These are phyloP conservation scores for Onthophagus taurus DNA, from an alignment of 1,140 invertebrate species.

Conservation along the genomic window DNA sequence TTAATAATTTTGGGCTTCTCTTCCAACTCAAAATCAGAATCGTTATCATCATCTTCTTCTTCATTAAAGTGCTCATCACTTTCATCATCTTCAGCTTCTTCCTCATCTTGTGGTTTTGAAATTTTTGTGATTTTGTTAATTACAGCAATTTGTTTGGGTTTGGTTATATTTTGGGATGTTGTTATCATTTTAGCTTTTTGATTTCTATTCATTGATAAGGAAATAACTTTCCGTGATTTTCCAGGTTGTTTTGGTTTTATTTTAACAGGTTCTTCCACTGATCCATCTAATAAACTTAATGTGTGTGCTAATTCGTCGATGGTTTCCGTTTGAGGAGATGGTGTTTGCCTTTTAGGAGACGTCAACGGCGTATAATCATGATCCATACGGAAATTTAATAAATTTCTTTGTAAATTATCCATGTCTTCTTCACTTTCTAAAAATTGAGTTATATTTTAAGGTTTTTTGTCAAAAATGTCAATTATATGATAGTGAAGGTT, in stretches of 20 bases:
- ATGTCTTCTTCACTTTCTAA: slow-evolving; percentile 34
- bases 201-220: neutral
- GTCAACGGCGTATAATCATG: slow-evolving; percentile 56
- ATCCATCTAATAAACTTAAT: slow-evolving; percentile 32
- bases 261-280: slow-evolving; percentile 11
- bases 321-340: slow-evolving; percentile 15
- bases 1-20: slow-evolving; percentile 17
- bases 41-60: slow-evolving; percentile 29
- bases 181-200: slow-evolving; percentile 20
- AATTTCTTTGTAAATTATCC: slow-evolving; percentile 42
- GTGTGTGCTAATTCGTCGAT: slow-evolving; percentile 32
- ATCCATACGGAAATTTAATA: slow-evolving; percentile 50
- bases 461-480: neutral
- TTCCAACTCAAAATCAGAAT: slow-evolving; percentile 35
- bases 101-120: slow-evolving; percentile 12
- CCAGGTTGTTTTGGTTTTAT: slow-evolving; percentile 19
- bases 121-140: slow-evolving; percentile 9
- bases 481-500: neutral
- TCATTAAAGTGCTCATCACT: too few species aligned
- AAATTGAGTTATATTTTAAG: neutral
- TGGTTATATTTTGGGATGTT: slow-evolving; percentile 15
- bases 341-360: slow-evolving; percentile 41
- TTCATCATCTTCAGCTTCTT: slow-evolving; percentile 26
- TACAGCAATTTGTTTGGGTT: slow-evolving; percentile 24
- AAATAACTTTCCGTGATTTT: slow-evolving; percentile 8